phyloP scores from a whole-genome alignment of 2,888 invertebrate species.

The Nymphalis urticae region DNA sequence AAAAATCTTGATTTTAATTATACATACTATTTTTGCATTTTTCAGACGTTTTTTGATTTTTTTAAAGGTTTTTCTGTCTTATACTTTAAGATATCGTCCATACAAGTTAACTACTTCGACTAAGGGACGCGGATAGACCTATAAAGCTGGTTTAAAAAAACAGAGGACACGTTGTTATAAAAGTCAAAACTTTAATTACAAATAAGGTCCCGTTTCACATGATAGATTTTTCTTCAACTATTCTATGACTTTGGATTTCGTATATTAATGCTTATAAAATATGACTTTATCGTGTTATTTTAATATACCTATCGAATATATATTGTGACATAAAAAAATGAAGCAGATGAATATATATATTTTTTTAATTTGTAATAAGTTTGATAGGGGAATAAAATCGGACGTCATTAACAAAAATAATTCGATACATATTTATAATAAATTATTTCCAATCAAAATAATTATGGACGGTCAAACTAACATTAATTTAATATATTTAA shows the following conservation, averaged over 20 bases:
- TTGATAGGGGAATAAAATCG: too few species aligned
- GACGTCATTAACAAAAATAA: too few species aligned
- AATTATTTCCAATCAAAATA: not conserved
- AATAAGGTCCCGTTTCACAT: conserved; percentile 8
- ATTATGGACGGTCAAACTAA: conserved; percentile 2
- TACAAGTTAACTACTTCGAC: too few species aligned
- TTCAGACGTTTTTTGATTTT: too few species aligned
- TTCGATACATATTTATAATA: not conserved
- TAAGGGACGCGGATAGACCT: too few species aligned
- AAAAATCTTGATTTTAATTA: too few species aligned
- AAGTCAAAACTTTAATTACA: not conserved
- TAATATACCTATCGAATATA: not conserved
- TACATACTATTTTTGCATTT: too few species aligned
- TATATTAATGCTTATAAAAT: not conserved
- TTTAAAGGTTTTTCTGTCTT: too few species aligned
- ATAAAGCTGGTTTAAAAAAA: too few species aligned
- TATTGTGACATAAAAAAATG: not conserved
- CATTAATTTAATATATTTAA: not conserved
- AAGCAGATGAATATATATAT: not conserved
- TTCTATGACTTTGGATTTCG: not conserved
- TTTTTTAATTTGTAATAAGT: too few species aligned
- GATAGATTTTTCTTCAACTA: conserved; percentile 4
- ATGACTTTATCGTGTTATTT: not conserved
- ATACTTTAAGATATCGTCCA: too few species aligned
- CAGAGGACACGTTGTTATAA: not conserved